Evolutionary conservation across 53 echinoderm and acorn worm species (phyloP).

Genomic region (Patiria pectinifera): DNA sequence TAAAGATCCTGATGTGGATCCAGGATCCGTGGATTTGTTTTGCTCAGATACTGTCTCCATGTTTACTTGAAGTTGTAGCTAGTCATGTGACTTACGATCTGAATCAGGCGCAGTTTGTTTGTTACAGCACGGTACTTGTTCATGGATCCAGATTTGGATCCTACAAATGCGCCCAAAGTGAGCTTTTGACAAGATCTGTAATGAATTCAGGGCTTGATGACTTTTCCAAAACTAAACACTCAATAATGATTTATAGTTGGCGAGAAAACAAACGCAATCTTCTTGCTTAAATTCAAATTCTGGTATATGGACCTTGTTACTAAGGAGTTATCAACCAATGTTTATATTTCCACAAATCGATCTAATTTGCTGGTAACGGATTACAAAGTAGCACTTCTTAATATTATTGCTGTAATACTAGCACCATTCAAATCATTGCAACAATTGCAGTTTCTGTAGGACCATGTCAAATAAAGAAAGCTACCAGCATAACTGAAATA

Average conservation of each 20-base stretch:
- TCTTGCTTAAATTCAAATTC: background rate
- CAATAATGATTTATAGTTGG: background rate
- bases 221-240: background rate
- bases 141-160: no score
- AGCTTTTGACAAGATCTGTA: background rate
- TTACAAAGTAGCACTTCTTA: background rate
- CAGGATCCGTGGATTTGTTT: no score
- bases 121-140: no score
- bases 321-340: background rate
- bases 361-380: background rate
- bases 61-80: no score
- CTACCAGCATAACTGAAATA: background rate
- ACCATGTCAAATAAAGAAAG: background rate
- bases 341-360: background rate
- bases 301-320: background rate
- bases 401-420: background rate
- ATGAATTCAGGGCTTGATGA: background rate
- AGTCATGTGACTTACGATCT: no score
- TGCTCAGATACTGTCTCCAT: no score
- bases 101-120: no score
- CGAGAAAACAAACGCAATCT: background rate
- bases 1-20: no score
- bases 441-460: background rate
- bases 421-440: background rate
- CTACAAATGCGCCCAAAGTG: background rate